A percentile compares a stretch with the other conserved stretches of the same genome.
Conservation (phyloP, 2,888 invertebrate species). For the Myathropa florea region DNA sequence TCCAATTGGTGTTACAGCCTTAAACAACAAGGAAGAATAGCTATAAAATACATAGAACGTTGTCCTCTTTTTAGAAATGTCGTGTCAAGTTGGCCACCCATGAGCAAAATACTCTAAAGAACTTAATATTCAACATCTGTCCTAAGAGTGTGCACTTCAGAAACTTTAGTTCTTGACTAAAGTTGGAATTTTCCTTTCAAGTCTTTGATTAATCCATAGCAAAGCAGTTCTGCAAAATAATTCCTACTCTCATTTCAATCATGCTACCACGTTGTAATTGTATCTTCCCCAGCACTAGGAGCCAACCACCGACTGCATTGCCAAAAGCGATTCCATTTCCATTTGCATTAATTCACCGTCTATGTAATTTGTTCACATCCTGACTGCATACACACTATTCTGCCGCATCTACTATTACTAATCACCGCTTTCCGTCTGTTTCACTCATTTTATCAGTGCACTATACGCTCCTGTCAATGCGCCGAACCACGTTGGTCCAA, state of each 20-base stretch:
- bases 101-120: no score
- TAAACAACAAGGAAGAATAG: no score
- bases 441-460: conserved; percentile 5
- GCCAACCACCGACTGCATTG: neutral
- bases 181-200: neutral
- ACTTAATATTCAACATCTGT: no score
- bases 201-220: neutral
- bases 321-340: conserved; percentile 61
- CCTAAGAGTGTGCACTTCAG: no score
- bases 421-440: conserved; percentile 46
- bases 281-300: neutral
- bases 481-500: conserved; percentile 30
- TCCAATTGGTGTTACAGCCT: no score
- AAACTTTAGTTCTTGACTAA: no score
- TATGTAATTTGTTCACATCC: conserved; percentile 48
- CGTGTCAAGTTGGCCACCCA: no score
- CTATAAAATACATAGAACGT: no score
- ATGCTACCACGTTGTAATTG: conserved; percentile 50
- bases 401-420: conserved; percentile 24
- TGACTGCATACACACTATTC: conserved; percentile 2
- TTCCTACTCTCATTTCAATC: conserved; percentile 1
- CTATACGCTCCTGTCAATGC: conserved; percentile 1
- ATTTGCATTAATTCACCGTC: conserved; percentile 65
- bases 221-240: conserved; percentile 34
- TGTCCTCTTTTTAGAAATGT: no score